Conservation (phyloP, 2,888 invertebrate genomes). For the Agrenia bidenticulata region DNA sequence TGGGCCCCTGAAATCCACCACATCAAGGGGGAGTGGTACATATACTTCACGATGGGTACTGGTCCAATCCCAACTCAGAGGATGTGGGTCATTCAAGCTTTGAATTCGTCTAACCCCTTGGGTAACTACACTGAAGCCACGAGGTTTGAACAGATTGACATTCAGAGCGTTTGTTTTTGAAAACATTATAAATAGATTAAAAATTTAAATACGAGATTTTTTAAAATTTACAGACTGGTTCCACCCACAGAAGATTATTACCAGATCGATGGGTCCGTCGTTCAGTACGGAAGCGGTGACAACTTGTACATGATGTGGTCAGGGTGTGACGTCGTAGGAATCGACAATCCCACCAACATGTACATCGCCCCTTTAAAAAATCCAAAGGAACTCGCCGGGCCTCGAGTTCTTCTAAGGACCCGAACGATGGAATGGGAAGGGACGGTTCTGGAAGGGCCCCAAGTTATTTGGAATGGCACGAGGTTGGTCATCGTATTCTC, state of each 20-base stretch:
- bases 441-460: slow-evolving; percentile 37
- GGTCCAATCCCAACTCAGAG: slow-evolving; percentile 40
- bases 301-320: slow-evolving; percentile 46
- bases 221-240: slow-evolving; percentile 13
- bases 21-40: slow-evolving; percentile 35
- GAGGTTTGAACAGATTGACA: slow-evolving; percentile 19
- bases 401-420: slow-evolving; percentile 35
- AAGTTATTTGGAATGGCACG: slow-evolving; percentile 29
- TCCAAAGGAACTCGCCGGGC: slow-evolving; percentile 34
- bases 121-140: slow-evolving; percentile 36
- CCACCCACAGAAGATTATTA: slow-evolving; percentile 37
- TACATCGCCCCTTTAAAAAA: slow-evolving; percentile 46
- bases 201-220: background rate
- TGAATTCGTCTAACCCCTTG: slow-evolving; percentile 37
- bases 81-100: slow-evolving; percentile 44
- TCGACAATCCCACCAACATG: slow-evolving; percentile 45
- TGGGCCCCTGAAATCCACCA: slow-evolving; percentile 41
- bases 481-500: slow-evolving; percentile 33
- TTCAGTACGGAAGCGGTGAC: slow-evolving; percentile 38
- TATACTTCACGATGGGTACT: slow-evolving; percentile 38
- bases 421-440: slow-evolving; percentile 40
- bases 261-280: slow-evolving; percentile 37
- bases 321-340: slow-evolving; percentile 39
- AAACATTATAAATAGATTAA: background rate
- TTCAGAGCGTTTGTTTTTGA: background rate